Percentiles rank a stretch among this genome's conserved stretches.
Evolutionary conservation across 2,888 invertebrate species (phyloP).

Genomic region (Mallateleia sp.): DNA sequence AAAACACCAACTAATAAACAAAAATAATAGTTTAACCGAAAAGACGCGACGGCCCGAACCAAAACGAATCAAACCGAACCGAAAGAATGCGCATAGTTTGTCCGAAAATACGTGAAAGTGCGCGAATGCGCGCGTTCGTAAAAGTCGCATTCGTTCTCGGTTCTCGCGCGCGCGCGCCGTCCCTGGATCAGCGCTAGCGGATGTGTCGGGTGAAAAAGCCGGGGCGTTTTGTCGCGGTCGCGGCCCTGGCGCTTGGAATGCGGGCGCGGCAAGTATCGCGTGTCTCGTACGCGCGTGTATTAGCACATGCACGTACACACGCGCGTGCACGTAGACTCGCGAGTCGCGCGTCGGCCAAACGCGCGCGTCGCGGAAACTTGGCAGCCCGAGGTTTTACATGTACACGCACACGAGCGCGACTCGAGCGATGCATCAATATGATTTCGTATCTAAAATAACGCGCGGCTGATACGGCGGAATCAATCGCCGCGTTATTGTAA

Average conservation of each 20-base stretch:
- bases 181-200: slow-evolving; percentile 83
- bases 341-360: too few relatives aligned
- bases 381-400: slow-evolving; percentile 46
- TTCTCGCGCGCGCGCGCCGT: slow-evolving; percentile 63
- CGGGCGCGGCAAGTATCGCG: slow-evolving; percentile 89
- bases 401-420: slow-evolving; percentile 38
- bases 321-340: neutral
- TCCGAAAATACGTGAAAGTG: slow-evolving; percentile 56
- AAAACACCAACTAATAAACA: too few relatives aligned
- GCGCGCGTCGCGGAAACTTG: slow-evolving; percentile 73
- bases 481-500: slow-evolving; percentile 51
- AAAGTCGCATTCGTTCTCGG: neutral
- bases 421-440: slow-evolving; percentile 63
- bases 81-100: too few relatives aligned
- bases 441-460: slow-evolving; percentile 67
- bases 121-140: neutral
- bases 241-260: slow-evolving; percentile 89
- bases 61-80: too few relatives aligned
- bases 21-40: too few relatives aligned
- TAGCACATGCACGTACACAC: slow-evolving; percentile 66
- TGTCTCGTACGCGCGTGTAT: slow-evolving; percentile 80
- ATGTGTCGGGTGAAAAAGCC: slow-evolving; percentile 85
- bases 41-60: too few relatives aligned
- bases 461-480: slow-evolving; percentile 49
- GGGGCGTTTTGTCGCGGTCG: slow-evolving; percentile 80